Conservation (phyloP, 2,113 vertebrate genomes). For the Notarius quadriscutis region DNA sequence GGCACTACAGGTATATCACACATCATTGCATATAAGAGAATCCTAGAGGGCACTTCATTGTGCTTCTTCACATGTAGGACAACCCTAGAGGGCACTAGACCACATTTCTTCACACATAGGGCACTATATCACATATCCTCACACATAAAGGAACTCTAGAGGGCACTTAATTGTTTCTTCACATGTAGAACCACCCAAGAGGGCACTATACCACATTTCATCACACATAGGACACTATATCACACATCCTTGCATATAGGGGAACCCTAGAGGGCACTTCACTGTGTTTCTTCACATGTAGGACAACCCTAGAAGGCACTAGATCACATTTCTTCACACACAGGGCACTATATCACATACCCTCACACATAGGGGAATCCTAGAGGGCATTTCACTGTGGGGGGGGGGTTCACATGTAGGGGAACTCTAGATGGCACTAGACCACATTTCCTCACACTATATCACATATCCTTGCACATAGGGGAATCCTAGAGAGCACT, state of each 20-base stretch:
- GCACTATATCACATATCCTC: background rate
- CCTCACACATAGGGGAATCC: fast-evolving
- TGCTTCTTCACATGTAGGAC: background rate
- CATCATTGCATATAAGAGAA: background rate
- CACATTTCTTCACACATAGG: background rate
- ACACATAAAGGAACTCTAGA: background rate
- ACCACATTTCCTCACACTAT: too few species aligned
- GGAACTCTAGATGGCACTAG: too few species aligned
- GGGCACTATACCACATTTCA: too few species aligned
- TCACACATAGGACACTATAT: too few species aligned
- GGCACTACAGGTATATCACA: too few species aligned
- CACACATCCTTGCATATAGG: too few species aligned
- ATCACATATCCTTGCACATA: too few species aligned
- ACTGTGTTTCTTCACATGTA: background rate
- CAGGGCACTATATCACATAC: too few species aligned
- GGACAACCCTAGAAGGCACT: background rate
- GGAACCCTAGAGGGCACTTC: background rate
- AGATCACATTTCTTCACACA: background rate
- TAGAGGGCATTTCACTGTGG: background rate
- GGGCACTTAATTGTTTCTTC: background rate
- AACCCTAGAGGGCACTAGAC: background rate
- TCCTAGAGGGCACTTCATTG: background rate
- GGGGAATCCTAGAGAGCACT: too few species aligned
- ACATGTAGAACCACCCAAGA: background rate
- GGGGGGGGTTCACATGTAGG: background rate